phyloP scores from a whole-genome alignment of 2,113 vertebrate species.

The Carassius auratus region DNA sequence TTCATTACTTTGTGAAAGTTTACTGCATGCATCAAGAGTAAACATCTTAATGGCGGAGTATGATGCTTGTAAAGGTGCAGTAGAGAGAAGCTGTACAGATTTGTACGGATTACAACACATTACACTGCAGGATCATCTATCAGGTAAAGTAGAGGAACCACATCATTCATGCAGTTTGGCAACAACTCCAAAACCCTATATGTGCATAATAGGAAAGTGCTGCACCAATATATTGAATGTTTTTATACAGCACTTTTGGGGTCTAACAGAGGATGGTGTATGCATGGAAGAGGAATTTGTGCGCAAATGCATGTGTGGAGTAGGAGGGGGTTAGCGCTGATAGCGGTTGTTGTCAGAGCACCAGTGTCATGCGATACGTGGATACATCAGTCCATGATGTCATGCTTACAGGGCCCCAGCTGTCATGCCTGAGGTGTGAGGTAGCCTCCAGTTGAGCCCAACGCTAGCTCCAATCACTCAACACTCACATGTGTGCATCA shows the following conservation, averaged over 20 bases:
- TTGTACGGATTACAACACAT: background rate
- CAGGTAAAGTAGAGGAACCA: background rate
- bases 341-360: slow-evolving; percentile 21
- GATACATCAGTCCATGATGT: slow-evolving; percentile 46
- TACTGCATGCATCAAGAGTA: background rate
- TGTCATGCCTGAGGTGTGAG: slow-evolving; percentile 55
- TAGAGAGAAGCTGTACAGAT: background rate
- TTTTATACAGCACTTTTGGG: background rate
- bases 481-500: slow-evolving; percentile 25
- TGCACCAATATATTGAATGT: background rate
- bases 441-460: slow-evolving; percentile 40
- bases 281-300: background rate
- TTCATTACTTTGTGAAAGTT: background rate
- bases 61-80: background rate
- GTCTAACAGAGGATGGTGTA: background rate
- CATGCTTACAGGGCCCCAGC: slow-evolving; percentile 55
- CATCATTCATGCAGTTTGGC: background rate
- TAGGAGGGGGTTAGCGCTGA: background rate
- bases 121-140: slow-evolving; percentile 10
- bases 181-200: background rate
- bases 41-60: background rate
- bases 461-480: slow-evolving; percentile 47
- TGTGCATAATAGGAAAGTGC: background rate
- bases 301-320: background rate
- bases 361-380: slow-evolving; percentile 38